These are phyloP conservation scores for Aphelinus atriplicis DNA, from an alignment of 1,140 invertebrate species.

Conservation along the genomic window DNA sequence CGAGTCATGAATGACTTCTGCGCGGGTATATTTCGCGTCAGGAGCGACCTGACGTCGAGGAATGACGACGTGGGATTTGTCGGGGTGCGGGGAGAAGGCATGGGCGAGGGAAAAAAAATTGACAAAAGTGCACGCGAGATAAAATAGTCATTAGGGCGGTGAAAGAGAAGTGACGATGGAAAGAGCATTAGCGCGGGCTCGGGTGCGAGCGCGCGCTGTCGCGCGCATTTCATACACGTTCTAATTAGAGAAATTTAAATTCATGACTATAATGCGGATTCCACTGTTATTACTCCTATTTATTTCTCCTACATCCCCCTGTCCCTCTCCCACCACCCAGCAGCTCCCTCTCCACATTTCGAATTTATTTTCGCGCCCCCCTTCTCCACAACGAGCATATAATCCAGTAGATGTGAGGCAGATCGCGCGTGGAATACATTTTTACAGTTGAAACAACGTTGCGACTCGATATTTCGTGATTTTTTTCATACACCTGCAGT, in stretches of 20 bases:
- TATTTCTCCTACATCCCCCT: slow-evolving; percentile 42
- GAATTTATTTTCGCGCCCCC: slow-evolving; percentile 20
- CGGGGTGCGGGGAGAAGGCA: background rate
- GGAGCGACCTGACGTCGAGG: too few species aligned
- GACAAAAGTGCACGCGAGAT: slow-evolving; percentile 39
- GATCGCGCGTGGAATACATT: too few species aligned
- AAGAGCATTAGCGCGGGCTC: background rate
- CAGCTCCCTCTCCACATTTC: background rate
- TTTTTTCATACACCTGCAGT: background rate
- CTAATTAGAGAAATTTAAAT: slow-evolving; percentile 67
- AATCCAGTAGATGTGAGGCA: too few species aligned
- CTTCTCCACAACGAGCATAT: background rate
- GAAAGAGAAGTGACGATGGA: slow-evolving; percentile 45
- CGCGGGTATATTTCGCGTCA: too few species aligned
- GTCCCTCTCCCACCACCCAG: too few species aligned
- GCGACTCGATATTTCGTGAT: background rate
- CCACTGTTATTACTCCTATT: slow-evolving; percentile 26
- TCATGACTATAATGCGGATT: slow-evolving; percentile 55
- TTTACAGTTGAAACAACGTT: too few species aligned
- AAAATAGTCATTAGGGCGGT: slow-evolving; percentile 18
- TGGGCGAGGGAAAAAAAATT: slow-evolving; percentile 42
- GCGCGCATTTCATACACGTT: slow-evolving; percentile 55
- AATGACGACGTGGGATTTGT: background rate
- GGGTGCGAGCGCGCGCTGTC: slow-evolving; percentile 46
- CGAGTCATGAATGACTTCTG: too few species aligned